phyloP scores from a whole-genome alignment of 2,888 invertebrate genomes.

The Pogonocherus hispidulus region DNA sequence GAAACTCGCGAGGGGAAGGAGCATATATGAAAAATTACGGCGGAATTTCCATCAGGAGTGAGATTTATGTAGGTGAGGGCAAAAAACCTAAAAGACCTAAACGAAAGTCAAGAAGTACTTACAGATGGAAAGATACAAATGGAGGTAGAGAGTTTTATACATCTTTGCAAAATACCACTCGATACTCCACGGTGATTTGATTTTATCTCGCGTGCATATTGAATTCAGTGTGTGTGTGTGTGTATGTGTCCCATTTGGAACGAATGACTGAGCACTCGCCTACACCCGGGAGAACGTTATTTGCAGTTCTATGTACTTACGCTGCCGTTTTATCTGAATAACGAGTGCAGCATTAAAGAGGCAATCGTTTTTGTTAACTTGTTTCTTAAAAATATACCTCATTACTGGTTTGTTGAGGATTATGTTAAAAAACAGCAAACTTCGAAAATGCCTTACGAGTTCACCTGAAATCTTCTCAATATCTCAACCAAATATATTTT shows the following conservation, averaged over 20 bases:
- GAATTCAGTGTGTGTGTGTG: conserved; percentile 44
- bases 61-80: conserved; percentile 52
- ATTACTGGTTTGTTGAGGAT: too few species aligned
- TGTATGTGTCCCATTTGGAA: conserved; percentile 44
- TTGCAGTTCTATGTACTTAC: conserved; percentile 13
- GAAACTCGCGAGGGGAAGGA: conserved; percentile 42
- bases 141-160: conserved; percentile 48
- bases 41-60: conserved; percentile 50
- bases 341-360: background rate
- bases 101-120: conserved; percentile 51
- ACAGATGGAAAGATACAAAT: conserved; percentile 54
- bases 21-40: conserved; percentile 58
- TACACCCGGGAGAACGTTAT: conserved; percentile 12
- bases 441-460: too few species aligned
- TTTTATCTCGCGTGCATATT: conserved; percentile 49
- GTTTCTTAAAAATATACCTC: too few species aligned
- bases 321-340: conserved; percentile 12
- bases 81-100: conserved; percentile 46
- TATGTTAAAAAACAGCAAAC: too few species aligned
- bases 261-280: conserved; percentile 41
- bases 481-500: too few species aligned
- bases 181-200: conserved; percentile 53
- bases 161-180: conserved; percentile 50
- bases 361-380: background rate
- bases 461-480: too few species aligned